These are phyloP conservation scores for Scaptomyza pallida DNA, from an alignment of 1,140 invertebrate species.

Conservation along the genomic window DNA sequence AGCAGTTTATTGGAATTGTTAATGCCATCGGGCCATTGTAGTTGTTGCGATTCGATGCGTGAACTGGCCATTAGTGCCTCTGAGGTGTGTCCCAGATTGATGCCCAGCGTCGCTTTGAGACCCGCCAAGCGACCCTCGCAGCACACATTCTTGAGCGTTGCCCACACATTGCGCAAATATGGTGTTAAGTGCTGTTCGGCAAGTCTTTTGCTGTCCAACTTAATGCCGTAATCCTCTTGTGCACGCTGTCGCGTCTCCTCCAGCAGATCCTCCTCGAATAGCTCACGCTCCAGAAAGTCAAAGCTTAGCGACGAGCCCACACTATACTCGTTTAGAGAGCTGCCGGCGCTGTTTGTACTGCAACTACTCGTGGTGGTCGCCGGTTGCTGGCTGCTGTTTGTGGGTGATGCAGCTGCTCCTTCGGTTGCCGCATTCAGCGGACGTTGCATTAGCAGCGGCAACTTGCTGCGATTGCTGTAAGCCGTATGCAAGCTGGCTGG, in stretches of 20 bases:
- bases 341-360: constrained; percentile 55
- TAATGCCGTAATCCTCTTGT: constrained; percentile 69
- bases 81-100: constrained; percentile 85
- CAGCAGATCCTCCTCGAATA: constrained; percentile 69
- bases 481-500: constrained; percentile 71
- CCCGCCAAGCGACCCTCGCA: constrained; percentile 68
- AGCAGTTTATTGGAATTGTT: constrained; percentile 76
- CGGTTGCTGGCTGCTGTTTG: constrained; percentile 50
- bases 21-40: constrained; percentile 81
- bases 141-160: constrained; percentile 66
- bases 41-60: constrained; percentile 69
- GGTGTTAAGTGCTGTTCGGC: constrained; percentile 55
- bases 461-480: constrained; percentile 73
- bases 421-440: constrained; percentile 44
- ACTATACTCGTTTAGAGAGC: constrained; percentile 43
- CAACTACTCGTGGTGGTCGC: constrained; percentile 62
- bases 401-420: constrained; percentile 32
- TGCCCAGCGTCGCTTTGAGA: constrained; percentile 85
- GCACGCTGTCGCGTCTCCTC: constrained; percentile 75
- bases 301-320: constrained; percentile 59
- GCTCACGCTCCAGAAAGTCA: constrained; percentile 60
- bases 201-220: constrained; percentile 57
- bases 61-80: constrained; percentile 73
- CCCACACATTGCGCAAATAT: constrained; percentile 73
- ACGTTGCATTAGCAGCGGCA: constrained; percentile 72